A percentile compares a stretch with the other conserved stretches of the same genome.
phyloP scores from a whole-genome alignment of 1,140 invertebrate species.

The Chlorops oryzae region DNA sequence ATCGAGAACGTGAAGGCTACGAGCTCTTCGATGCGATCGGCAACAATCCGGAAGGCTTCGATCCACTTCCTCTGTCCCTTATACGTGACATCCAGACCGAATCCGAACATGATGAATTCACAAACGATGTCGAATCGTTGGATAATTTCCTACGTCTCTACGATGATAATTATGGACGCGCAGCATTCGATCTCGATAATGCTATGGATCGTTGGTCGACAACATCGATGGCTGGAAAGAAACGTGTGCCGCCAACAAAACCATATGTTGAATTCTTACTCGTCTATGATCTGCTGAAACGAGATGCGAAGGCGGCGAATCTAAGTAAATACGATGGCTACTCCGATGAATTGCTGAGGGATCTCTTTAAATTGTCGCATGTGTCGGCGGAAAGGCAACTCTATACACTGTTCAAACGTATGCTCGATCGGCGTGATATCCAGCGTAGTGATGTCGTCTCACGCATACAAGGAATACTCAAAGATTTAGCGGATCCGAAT shows the following conservation, averaged over 20 bases:
- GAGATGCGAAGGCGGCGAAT: conserved; percentile 43
- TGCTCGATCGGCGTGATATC: conserved; percentile 38
- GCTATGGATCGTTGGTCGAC: conserved; percentile 43
- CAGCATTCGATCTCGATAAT: conserved; percentile 34
- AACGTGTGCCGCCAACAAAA: conserved; percentile 43
- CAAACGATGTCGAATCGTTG: conserved; percentile 41
- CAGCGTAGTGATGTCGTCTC: conserved; percentile 42
- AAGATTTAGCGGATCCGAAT: conserved; percentile 39
- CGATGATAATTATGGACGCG: conserved; percentile 43
- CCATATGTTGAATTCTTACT: conserved; percentile 45
- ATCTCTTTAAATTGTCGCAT: conserved; percentile 32
- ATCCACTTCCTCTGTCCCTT: conserved; percentile 32
- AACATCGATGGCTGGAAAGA: conserved; percentile 42
- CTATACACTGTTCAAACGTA: conserved; percentile 35
- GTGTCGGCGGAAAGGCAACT: conserved; percentile 36
- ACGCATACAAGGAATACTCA: conserved; percentile 37
- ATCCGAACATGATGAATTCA: conserved; percentile 32
- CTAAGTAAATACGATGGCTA: conserved; percentile 45
- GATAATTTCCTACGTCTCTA: conserved; percentile 45
- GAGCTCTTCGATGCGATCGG: conserved; percentile 33
- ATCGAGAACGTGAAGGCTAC: conserved; percentile 24
- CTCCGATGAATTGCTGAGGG: conserved; percentile 33
- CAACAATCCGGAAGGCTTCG: conserved; percentile 30
- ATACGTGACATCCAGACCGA: conserved; percentile 42
- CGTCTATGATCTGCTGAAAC: conserved; percentile 45